phyloP scores from a whole-genome alignment of 1,140 invertebrate genomes.

The Amphibalanus amphitrite region DNA sequence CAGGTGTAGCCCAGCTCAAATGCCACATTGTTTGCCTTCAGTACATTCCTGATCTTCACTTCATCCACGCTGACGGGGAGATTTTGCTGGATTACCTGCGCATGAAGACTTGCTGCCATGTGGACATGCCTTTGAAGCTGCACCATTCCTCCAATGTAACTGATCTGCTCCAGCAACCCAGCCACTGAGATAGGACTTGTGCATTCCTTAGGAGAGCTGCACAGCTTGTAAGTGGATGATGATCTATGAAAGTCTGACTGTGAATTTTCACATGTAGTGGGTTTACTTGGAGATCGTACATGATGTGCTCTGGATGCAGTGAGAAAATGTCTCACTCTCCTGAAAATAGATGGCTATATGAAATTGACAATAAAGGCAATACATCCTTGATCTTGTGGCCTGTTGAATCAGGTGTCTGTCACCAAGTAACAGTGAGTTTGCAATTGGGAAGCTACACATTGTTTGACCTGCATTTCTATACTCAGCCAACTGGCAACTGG shows the following conservation, averaged over 20 bases:
- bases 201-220: too few relatives aligned
- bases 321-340: background rate
- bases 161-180: background rate
- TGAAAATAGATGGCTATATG: background rate
- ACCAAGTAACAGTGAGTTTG: too few relatives aligned
- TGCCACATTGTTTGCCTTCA: background rate
- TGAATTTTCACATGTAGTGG: too few relatives aligned
- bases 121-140: background rate
- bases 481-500: too few relatives aligned
- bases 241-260: too few relatives aligned
- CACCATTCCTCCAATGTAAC: background rate
- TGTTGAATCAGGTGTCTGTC: too few relatives aligned
- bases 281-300: background rate
- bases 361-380: too few relatives aligned
- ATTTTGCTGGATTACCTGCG: background rate
- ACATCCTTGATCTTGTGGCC: too few relatives aligned
- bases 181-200: background rate
- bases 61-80: background rate
- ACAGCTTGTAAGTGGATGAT: too few relatives aligned
- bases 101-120: background rate
- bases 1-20: background rate
- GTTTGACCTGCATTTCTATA: too few relatives aligned
- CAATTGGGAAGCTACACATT: too few relatives aligned
- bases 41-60: background rate
- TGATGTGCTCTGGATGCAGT: background rate